Conservation (phyloP, 2,888 invertebrate genomes). For the Zaprionus bogoriensis region DNA sequence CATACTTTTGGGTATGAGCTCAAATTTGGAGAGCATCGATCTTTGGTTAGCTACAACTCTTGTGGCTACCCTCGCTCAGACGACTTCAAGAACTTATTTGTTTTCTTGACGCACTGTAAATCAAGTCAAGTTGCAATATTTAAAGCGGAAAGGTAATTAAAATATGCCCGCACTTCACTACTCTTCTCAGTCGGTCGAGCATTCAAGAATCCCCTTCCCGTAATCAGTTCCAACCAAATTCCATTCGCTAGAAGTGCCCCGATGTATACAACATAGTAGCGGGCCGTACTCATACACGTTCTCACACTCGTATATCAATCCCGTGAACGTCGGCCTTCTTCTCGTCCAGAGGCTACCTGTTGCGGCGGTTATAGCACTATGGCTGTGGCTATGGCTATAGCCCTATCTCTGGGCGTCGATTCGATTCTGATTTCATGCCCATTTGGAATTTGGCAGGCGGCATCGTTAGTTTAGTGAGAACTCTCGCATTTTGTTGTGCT, state of each 20-base stretch:
- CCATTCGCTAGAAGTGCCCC: background rate
- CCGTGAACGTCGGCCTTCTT: too few relatives aligned
- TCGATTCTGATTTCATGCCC: background rate
- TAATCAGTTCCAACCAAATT: background rate
- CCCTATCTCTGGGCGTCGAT: background rate
- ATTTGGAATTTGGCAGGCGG: background rate
- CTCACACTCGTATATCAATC: too few relatives aligned
- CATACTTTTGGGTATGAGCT: background rate
- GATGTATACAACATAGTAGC: background rate
- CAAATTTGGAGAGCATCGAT: background rate
- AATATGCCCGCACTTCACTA: conserved; percentile 10
- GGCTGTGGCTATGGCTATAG: too few relatives aligned
- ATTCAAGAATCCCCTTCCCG: background rate
- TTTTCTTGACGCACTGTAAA: conserved; percentile 26
- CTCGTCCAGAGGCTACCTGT: too few relatives aligned
- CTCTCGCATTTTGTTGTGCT: background rate
- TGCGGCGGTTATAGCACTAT: too few relatives aligned
- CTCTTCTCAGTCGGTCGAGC: background rate
- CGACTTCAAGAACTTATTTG: background rate
- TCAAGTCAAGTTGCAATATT: conserved; percentile 23
- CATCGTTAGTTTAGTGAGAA: background rate
- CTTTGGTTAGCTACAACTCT: background rate
- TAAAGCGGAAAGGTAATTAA: conserved; percentile 22
- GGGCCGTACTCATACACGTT: background rate
- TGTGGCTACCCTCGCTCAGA: background rate